These are phyloP conservation scores for Eutolmus rufibarbis DNA, from an alignment of 2,888 invertebrate species.

Conservation along the genomic window DNA sequence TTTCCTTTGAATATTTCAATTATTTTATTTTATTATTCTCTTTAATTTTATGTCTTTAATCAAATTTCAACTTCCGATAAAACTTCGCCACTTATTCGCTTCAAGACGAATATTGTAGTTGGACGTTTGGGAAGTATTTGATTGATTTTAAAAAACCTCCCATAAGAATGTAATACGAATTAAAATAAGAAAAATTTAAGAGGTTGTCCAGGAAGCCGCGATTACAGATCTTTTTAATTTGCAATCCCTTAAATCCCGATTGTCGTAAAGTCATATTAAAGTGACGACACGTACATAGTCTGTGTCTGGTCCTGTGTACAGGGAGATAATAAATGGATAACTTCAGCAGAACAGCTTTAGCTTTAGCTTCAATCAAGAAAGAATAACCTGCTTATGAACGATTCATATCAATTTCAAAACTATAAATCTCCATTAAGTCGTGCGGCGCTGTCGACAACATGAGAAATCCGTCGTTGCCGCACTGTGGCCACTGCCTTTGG, in stretches of 20 bases:
- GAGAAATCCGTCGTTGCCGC: background rate
- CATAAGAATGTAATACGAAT: too few relatives aligned
- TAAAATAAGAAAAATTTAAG: too few relatives aligned
- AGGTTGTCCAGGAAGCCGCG: too few relatives aligned
- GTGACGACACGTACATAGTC: background rate
- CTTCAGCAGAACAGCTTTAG: background rate
- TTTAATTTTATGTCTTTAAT: too few relatives aligned
- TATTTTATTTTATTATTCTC: too few relatives aligned
- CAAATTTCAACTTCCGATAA: too few relatives aligned
- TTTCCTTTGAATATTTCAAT: too few relatives aligned
- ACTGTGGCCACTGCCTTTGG: background rate
- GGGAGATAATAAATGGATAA: background rate
- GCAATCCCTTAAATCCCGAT: background rate
- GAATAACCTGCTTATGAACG: background rate
- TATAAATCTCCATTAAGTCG: conserved; percentile 31
- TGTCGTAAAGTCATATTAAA: background rate
- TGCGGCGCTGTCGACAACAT: background rate
- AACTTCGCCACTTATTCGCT: too few relatives aligned
- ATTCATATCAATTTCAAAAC: conserved; percentile 31
- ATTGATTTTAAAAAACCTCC: too few relatives aligned
- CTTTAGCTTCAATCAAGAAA: background rate
- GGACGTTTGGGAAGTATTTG: too few relatives aligned
- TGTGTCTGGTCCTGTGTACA: background rate
- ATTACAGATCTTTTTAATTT: background rate
- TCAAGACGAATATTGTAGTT: too few relatives aligned